A percentile compares a stretch with the other conserved stretches of the same genome.
Conservation (phyloP, 2,888 invertebrate species). For the Lasioglossum lativentre region DNA sequence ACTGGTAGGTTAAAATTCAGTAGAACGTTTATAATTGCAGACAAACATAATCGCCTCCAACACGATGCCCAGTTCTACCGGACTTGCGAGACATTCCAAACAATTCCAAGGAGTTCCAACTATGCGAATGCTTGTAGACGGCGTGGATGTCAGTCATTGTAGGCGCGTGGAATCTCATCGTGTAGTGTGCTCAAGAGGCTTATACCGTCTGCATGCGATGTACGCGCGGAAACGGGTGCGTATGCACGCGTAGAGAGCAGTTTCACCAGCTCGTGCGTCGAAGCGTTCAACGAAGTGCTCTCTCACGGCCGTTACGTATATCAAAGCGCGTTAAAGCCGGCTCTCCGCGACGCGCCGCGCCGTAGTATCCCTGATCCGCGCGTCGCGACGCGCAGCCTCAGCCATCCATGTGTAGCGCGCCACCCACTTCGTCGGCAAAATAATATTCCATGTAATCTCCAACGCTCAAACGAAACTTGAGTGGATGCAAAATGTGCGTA, state of each 20-base stretch:
- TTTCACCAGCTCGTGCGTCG: conserved; percentile 46
- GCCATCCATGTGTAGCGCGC: conserved; percentile 46
- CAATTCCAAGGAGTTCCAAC: not conserved
- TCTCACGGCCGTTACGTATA: conserved; percentile 61
- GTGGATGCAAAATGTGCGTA: conserved; percentile 77
- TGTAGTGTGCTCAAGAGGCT: conserved; percentile 12
- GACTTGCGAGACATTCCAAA: not conserved
- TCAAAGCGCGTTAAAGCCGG: conserved; percentile 70
- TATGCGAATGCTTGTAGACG: not conserved
- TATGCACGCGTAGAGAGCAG: conserved; percentile 23
- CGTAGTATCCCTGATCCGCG: conserved; percentile 1
- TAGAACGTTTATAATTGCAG: not conserved
- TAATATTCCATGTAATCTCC: conserved; percentile 78
- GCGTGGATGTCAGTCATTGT: conserved; percentile 29
- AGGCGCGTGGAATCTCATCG: conserved; percentile 9
- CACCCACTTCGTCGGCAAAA: conserved; percentile 70
- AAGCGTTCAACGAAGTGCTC: conserved; percentile 54
- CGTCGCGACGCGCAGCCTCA: conserved; percentile 26
- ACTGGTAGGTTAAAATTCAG: too few species aligned
- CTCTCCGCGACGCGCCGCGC: not conserved
- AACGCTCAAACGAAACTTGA: conserved; percentile 77
- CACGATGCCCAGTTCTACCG: not conserved
- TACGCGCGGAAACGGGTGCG: too few species aligned
- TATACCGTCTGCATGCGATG: conserved; percentile 6
- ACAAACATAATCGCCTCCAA: not conserved